These are phyloP conservation scores for Corythaixoides concolor DNA, from an alignment of 2,113 vertebrate genomes.

Conservation along the genomic window DNA sequence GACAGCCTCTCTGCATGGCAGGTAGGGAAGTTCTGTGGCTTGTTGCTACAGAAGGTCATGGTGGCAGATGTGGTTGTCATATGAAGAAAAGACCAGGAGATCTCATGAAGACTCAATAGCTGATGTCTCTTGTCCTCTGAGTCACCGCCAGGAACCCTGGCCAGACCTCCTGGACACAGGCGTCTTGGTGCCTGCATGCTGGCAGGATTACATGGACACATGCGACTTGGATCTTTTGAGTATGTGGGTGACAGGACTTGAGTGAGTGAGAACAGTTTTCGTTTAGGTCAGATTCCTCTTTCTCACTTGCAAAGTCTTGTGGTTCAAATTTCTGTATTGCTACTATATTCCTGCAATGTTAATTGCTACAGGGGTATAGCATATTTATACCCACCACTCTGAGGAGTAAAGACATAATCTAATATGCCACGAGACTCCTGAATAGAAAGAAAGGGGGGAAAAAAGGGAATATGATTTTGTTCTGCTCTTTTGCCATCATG, in stretches of 20 bases:
- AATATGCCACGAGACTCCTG: not conserved
- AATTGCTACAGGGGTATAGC: not conserved
- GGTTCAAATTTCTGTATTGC: not conserved
- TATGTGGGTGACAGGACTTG: not conserved
- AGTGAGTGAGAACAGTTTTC: not conserved
- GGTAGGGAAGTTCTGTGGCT: not conserved
- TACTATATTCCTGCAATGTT: not conserved
- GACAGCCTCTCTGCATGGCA: not conserved
- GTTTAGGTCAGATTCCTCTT: not conserved
- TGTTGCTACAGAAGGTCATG: fast-evolving
- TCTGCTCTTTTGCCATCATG: not conserved
- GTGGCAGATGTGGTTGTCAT: not conserved
- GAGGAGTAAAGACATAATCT: not conserved
- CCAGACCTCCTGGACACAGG: not conserved
- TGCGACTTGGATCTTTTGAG: not conserved
- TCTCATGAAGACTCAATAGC: not conserved
- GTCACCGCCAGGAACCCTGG: not conserved
- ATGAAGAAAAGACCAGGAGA: not conserved
- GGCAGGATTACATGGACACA: fast-evolving
- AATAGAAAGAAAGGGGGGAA: not conserved
- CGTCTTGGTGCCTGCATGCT: not conserved
- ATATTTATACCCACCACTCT: not conserved
- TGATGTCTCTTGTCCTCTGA: not conserved
- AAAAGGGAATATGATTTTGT: not conserved
- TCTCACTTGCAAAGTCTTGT: not conserved